Conservation (phyloP, 2,113 vertebrate species). For the Ovis canadensis region DNA sequence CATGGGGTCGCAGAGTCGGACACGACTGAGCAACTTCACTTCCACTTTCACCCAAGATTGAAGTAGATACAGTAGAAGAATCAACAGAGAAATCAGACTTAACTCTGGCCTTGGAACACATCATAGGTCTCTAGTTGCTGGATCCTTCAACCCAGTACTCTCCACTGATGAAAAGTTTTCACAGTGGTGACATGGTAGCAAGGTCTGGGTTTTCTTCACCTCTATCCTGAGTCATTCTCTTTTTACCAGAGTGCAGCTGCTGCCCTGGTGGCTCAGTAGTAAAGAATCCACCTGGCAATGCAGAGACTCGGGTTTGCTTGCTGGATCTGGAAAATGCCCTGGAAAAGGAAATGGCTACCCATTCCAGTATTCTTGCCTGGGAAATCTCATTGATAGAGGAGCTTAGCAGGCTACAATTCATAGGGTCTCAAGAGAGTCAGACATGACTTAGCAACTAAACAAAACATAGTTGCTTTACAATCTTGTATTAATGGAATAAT, state of each 20-base stretch:
- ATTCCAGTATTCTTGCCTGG: neutral
- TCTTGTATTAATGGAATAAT: neutral
- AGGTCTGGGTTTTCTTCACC: neutral
- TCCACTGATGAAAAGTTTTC: neutral
- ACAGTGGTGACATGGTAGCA: accelerated
- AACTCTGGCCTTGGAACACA: neutral
- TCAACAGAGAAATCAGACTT: neutral
- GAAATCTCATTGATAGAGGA: neutral
- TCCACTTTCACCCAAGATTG: neutral
- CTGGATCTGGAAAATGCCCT: neutral
- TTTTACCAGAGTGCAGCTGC: neutral
- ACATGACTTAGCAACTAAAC: neutral
- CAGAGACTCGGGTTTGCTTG: neutral
- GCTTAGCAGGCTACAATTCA: neutral
- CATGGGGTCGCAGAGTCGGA: no score
- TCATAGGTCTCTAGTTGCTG: neutral
- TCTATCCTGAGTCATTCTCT: neutral
- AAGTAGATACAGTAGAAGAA: neutral
- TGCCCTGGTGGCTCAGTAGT: neutral
- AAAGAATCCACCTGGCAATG: neutral
- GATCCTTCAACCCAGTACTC: neutral
- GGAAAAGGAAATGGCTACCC: neutral
- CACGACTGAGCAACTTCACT: no score
- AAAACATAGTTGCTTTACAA: neutral
- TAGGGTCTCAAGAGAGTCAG: neutral